These are phyloP conservation scores for Anolis apletophallus DNA, from an alignment of 2,797 vertebrate genomes.

Conservation along the genomic window DNA sequence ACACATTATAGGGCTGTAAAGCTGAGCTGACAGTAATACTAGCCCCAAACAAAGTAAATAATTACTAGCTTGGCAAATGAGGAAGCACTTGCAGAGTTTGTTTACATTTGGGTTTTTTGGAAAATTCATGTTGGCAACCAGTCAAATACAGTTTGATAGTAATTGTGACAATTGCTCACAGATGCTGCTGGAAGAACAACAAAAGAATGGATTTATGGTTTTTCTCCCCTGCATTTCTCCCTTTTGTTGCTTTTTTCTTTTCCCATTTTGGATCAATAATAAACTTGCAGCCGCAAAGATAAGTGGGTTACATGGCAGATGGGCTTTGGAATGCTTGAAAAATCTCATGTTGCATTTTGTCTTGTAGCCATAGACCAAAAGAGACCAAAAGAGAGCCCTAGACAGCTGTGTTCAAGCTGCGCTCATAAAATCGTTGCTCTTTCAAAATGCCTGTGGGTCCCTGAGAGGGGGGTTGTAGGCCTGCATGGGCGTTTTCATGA, in stretches of 20 bases:
- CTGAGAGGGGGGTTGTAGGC: constrained; percentile 44
- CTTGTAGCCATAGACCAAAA: constrained; percentile 76
- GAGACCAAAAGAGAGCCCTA: constrained; percentile 72
- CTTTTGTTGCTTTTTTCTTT: constrained; percentile 78
- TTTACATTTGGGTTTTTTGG: constrained; percentile 84
- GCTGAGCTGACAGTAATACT: constrained; percentile 82
- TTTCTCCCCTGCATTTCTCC: constrained; percentile 75
- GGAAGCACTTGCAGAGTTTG: constrained; percentile 84
- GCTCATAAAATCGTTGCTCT: constrained; percentile 71
- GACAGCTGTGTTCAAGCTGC: constrained; percentile 86
- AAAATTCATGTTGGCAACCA: constrained; percentile 84
- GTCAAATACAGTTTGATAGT: constrained; percentile 84
- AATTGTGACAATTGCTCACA: constrained; percentile 89
- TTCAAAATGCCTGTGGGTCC: constrained; percentile 62
- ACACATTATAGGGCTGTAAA: constrained; percentile 82
- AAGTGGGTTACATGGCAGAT: constrained; percentile 80
- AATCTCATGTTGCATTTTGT: constrained; percentile 81
- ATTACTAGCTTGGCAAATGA: constrained; percentile 83
- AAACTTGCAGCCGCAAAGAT: constrained; percentile 77
- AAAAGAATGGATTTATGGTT: constrained; percentile 82
- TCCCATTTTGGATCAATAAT: constrained; percentile 80
- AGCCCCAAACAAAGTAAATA: constrained; percentile 85
- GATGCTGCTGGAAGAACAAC: constrained; percentile 87
- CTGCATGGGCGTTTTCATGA: constrained; percentile 60
- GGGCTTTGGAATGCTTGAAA: constrained; percentile 76